Evolutionary conservation across 2,113 vertebrate species (phyloP), one percentile per base, ranked within the genome.

Genomic region (Muntiacus reevesi): DNA sequence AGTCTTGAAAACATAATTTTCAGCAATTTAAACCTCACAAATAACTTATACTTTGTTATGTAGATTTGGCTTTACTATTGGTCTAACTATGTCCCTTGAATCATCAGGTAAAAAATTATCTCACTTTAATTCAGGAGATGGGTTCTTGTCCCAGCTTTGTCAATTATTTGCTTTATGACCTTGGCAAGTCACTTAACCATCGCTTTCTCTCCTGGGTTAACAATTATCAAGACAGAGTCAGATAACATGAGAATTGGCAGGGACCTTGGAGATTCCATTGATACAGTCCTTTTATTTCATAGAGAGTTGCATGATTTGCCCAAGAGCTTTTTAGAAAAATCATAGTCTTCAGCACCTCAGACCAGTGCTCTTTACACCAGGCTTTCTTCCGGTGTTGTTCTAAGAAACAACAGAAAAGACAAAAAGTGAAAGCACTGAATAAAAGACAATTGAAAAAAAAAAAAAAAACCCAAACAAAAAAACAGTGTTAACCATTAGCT

Each of bases 161-260:
- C 76, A 93, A 71, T 89, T 83, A 91, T 81, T 95, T 94, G 59
- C 96, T 96, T 43, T 88, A 87, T 92, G 25, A 97, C 76, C 67
- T 82, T 95, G 95, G 78, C 59, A 87, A 97, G 36, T 95, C 90
- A 89, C n/a, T 91, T 92, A 92, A 90, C 36, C 55, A 96, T 92
- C 62, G n/a, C 81, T 95, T 97, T 94, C 60, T 90, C 52, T 95
- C 33, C 76, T 74, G n/a, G 43, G 47, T 95, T 97, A 97, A 98
- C n/a, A 82, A 93, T 95, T 85, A 96, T 96, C 90, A 83, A 90
- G 79, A 84, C 45, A 83, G 84, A 86, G 59, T 88, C 57, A 95
- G 25, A 94, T 21, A 67, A 85, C 2, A 3, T 97, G 91, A 96
- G 89, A 89, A 89, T 17, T 95, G 74, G 50, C 62, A 94, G 21